These are phyloP conservation scores for Pollenia labialis DNA, from an alignment of 2,888 invertebrate species.

Conservation along the genomic window DNA sequence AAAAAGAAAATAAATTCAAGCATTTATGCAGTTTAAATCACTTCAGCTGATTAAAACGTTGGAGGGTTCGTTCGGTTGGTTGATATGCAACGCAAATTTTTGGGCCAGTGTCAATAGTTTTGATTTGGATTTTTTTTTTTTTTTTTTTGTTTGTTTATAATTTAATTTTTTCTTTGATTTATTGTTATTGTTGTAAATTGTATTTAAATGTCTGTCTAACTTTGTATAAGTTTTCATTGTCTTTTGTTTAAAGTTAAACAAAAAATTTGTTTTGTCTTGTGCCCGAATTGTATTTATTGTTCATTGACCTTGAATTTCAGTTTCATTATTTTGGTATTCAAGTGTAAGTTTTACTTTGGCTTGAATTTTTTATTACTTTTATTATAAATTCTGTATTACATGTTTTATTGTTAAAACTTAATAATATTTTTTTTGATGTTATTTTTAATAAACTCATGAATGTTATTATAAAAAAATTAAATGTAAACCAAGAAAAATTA, in stretches of 20 bases:
- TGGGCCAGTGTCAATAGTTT: slow-evolving; percentile 67
- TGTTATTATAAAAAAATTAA: too few species aligned
- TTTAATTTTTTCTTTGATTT: slow-evolving; percentile 3
- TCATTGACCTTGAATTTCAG: slow-evolving; percentile 65
- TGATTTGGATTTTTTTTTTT: background rate
- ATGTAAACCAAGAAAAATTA: too few species aligned
- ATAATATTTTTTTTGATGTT: too few species aligned
- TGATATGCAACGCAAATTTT: slow-evolving; percentile 57
- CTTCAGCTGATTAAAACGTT: slow-evolving; percentile 12
- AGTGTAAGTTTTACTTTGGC: slow-evolving; percentile 38
- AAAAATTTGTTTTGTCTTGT: slow-evolving; percentile 1
- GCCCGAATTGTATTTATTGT: slow-evolving; percentile 28
- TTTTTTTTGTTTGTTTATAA: background rate
- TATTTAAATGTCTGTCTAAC: background rate
- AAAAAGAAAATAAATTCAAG: slow-evolving; percentile 1
- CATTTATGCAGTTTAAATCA: slow-evolving; percentile 40
- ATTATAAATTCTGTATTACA: slow-evolving; percentile 16
- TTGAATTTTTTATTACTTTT: slow-evolving; percentile 9
- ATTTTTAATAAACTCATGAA: too few species aligned
- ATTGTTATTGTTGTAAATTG: slow-evolving; percentile 21
- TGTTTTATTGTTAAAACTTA: background rate
- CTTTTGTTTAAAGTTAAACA: slow-evolving; percentile 31
- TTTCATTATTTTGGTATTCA: slow-evolving; percentile 47
- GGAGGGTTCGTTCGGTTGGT: slow-evolving; percentile 17
- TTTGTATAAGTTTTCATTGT: background rate